Conservation (phyloP, 2,797 vertebrate genomes). For the Sphaeramia orbicularis region DNA sequence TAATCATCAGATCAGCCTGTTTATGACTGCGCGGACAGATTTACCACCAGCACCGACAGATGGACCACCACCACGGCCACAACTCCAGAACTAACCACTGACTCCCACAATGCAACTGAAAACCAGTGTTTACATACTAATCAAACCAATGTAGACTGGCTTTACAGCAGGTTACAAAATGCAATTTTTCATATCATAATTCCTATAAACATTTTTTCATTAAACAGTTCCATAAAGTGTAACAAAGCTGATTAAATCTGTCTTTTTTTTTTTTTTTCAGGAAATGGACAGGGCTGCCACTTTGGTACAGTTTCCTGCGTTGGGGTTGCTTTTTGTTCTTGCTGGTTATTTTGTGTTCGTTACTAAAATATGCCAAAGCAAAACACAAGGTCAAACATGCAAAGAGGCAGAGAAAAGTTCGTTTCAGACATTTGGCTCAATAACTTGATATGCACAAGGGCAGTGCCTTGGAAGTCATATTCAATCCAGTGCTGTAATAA, state of each 20-base stretch:
- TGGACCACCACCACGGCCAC: conserved; percentile 34
- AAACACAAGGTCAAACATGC: not conserved
- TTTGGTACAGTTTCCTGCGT: conserved; percentile 57
- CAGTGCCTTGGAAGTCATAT: conserved; percentile 18
- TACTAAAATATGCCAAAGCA: conserved; percentile 16
- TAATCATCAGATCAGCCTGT: conserved; percentile 58
- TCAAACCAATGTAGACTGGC: conserved; percentile 13
- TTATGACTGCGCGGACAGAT: conserved; percentile 68
- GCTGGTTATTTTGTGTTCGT: conserved; percentile 32
- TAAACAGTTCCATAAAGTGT: not conserved
- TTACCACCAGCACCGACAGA: conserved; percentile 58
- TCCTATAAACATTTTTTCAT: not conserved
- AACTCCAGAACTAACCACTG: conserved; percentile 14
- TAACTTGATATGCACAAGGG: not conserved
- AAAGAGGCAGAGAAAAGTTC: conserved; percentile 2
- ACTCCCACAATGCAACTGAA: not conserved
- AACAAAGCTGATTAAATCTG: not conserved
- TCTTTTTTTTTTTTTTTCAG: conserved; percentile 41
- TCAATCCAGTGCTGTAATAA: not conserved
- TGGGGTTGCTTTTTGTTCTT: conserved; percentile 46
- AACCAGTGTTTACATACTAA: conserved; percentile 17
- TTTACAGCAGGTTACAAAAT: conserved; percentile 42
- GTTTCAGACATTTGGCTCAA: not conserved
- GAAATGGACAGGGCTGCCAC: conserved; percentile 18
- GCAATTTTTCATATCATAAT: too few species aligned